These are phyloP conservation scores for Mesochorus sp. DNA, from an alignment of 2,888 invertebrate genomes.

Conservation along the genomic window DNA sequence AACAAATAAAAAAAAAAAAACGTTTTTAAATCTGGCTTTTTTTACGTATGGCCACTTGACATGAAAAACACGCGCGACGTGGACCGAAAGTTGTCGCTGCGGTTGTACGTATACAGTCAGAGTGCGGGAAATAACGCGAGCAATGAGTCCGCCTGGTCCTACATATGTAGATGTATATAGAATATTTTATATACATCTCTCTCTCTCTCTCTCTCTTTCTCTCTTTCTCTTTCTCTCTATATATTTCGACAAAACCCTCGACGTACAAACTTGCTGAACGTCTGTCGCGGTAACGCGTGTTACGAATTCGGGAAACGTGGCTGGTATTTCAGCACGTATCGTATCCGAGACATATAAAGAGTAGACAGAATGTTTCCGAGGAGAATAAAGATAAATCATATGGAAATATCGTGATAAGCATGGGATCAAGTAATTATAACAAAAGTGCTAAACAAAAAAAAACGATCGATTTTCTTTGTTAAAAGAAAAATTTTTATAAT, in stretches of 20 bases:
- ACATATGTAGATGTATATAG: no score
- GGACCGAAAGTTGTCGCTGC: conserved; percentile 48
- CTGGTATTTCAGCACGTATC: conserved; percentile 8
- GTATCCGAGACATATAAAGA: background rate
- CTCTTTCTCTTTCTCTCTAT: no score
- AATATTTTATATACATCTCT: no score
- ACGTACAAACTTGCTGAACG: conserved; percentile 30
- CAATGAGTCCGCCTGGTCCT: conserved; percentile 12
- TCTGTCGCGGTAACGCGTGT: conserved; percentile 32
- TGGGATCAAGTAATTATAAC: no score
- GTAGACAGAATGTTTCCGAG: no score
- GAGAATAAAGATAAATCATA: no score
- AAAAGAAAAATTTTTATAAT: no score
- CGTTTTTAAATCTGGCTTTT: background rate
- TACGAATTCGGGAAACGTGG: conserved; percentile 50
- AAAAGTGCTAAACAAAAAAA: no score
- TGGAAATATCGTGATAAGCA: no score
- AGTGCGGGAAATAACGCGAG: conserved; percentile 31
- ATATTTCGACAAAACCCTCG: conserved; percentile 5
- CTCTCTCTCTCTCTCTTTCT: background rate
- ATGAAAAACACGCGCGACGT: conserved; percentile 46
- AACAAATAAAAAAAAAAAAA: background rate
- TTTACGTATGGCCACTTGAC: conserved; percentile 27
- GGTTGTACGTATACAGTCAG: conserved; percentile 31
- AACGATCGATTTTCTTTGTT: no score